A percentile compares a stretch with the other conserved stretches of the same genome.
Conservation (phyloP, 2,888 invertebrate genomes). For the Erebia aethiops region DNA sequence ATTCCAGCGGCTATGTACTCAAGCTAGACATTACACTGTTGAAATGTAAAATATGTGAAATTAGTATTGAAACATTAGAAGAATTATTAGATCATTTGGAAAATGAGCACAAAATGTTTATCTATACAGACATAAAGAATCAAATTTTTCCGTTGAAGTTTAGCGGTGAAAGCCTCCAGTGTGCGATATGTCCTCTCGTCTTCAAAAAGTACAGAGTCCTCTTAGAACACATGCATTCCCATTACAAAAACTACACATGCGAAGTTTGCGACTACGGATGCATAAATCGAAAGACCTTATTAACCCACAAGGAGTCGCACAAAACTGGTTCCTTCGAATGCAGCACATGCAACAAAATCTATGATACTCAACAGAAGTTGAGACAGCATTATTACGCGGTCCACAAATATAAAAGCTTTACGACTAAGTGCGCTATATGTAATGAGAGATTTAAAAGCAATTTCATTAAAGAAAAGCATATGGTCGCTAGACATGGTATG, state of each 20-base stretch:
- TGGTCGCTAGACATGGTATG: constrained; percentile 45
- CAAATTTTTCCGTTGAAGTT: constrained; percentile 50
- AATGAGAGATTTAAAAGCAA: constrained; percentile 51
- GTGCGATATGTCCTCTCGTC: constrained; percentile 40
- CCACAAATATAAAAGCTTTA: constrained; percentile 49
- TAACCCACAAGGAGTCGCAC: constrained; percentile 45
- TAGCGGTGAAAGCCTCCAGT: constrained; percentile 40
- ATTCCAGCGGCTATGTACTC: neutral
- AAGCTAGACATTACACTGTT: constrained; percentile 15
- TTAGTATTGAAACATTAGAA: constrained; percentile 2
- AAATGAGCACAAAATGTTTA: constrained; percentile 5
- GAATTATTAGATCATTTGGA: constrained; percentile 5
- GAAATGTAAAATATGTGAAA: constrained; percentile 7
- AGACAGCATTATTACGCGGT: constrained; percentile 63
- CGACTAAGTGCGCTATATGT: constrained; percentile 52
- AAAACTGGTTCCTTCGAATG: constrained; percentile 51
- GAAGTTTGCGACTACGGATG: constrained; percentile 51
- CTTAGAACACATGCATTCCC: constrained; percentile 54
- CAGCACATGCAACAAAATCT: constrained; percentile 61
- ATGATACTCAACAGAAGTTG: constrained; percentile 54
- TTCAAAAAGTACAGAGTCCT: constrained; percentile 45
- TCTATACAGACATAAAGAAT: constrained; percentile 9
- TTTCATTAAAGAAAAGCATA: constrained; percentile 40
- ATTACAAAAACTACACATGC: constrained; percentile 55
- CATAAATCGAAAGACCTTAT: constrained; percentile 45